Conservation (phyloP, 1,140 invertebrate species). For the Chionoecetes opilio region DNA sequence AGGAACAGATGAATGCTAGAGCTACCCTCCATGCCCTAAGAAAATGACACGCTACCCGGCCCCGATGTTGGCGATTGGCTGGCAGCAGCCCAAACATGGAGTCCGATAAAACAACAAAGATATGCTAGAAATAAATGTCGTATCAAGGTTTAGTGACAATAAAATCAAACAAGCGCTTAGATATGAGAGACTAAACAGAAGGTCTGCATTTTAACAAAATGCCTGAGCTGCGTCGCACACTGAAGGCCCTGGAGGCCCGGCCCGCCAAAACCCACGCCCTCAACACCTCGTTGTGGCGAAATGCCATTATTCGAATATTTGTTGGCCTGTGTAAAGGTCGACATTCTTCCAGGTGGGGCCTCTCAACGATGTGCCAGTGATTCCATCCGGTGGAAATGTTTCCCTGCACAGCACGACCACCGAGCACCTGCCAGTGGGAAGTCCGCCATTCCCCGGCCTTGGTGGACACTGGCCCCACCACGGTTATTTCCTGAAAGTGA, state of each 20-base stretch:
- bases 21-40: neutral
- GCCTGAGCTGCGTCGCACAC: neutral
- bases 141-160: neutral
- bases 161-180: neutral
- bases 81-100: neutral
- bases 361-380: slow-evolving; percentile 18
- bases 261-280: neutral
- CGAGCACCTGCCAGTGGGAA: slow-evolving; percentile 23
- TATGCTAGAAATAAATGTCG: neutral
- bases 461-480: neutral
- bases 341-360: neutral
- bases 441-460: neutral
- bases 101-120: neutral
- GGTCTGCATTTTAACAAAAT: neutral
- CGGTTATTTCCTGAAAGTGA: neutral
- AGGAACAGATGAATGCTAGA: neutral
- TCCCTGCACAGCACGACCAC: neutral
- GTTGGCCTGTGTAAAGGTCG: slow-evolving; percentile 1
- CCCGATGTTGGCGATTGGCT: neutral
- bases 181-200: neutral
- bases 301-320: slow-evolving; percentile 30
- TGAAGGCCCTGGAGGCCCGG: neutral
- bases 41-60: neutral
- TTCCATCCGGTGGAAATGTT: neutral
- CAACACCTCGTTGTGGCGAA: neutral